A percentile compares a stretch with the other conserved stretches of the same genome.
Conservation (phyloP, 2,113 vertebrate species). For the Thinocorus orbignyianus region DNA sequence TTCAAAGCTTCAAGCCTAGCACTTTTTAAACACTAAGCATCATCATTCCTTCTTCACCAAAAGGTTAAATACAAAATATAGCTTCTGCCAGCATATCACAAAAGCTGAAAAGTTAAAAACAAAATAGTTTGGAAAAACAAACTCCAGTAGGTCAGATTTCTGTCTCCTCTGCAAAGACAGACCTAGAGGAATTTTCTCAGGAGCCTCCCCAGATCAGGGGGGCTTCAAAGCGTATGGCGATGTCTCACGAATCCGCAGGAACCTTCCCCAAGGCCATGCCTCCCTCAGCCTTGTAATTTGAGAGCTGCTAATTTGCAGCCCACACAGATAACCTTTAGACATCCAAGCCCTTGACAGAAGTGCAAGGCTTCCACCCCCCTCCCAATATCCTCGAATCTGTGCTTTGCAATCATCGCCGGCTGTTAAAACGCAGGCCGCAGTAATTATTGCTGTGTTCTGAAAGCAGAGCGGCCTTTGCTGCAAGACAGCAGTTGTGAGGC, state of each 20-base stretch:
- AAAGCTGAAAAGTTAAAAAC: background rate
- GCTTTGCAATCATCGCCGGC: background rate
- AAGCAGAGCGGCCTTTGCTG: background rate
- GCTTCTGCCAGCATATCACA: background rate
- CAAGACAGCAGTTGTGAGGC: background rate
- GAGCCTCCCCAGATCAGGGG: background rate
- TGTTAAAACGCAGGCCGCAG: background rate
- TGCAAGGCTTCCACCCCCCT: background rate
- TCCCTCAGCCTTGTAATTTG: background rate
- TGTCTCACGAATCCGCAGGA: background rate
- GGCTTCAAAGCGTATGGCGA: background rate
- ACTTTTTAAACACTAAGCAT: background rate
- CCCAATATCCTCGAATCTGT: background rate
- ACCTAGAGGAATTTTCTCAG: background rate
- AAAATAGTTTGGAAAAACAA: background rate
- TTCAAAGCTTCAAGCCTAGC: background rate
- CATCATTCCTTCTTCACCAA: background rate
- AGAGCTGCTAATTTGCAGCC: constrained; percentile 16
- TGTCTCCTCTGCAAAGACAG: background rate
- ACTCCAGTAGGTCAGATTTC: background rate
- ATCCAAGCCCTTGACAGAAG: background rate
- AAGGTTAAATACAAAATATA: background rate
- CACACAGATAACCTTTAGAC: constrained; percentile 13
- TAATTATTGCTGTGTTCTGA: background rate
- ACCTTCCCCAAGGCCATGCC: background rate